Percentiles rank a stretch among this genome's conserved stretches.
These are phyloP conservation scores for Coboldia fuscipes DNA, from an alignment of 1,140 invertebrate species.

Conservation along the genomic window DNA sequence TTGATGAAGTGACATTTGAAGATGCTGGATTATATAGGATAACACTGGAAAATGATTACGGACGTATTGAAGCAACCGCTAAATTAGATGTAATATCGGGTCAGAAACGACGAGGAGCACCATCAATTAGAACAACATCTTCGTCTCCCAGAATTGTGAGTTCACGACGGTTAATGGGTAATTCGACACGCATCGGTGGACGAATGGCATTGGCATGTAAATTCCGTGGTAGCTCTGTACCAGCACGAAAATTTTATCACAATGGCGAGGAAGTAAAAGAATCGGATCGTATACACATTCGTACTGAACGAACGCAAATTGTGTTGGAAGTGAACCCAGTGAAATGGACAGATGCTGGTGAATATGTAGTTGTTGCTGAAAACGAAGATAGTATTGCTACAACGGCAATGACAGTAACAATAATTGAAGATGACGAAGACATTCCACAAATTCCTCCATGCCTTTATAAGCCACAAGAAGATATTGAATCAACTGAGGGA, in stretches of 20 bases:
- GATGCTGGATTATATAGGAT: conserved; percentile 66
- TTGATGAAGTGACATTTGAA: conserved; percentile 47
- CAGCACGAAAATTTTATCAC: conserved; percentile 36
- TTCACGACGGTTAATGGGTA: conserved; percentile 18
- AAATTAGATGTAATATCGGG: conserved; percentile 55
- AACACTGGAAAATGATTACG: conserved; percentile 60
- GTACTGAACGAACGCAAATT: conserved; percentile 10
- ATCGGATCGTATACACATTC: conserved; percentile 13
- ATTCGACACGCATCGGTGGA: conserved; percentile 23
- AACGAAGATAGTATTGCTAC: conserved; percentile 35
- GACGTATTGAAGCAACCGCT: conserved; percentile 56
- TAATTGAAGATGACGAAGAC: conserved; percentile 6
- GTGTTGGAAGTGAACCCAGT: conserved; percentile 28
- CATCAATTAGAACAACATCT: conserved; percentile 22
- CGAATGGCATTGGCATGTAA: conserved; percentile 30
- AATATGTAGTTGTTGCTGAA: conserved; percentile 50
- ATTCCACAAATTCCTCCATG: conserved; percentile 11
- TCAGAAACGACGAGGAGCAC: conserved; percentile 16
- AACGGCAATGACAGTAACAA: conserved; percentile 6
- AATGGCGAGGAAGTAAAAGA: conserved; percentile 23
- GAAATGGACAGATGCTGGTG: conserved; percentile 26
- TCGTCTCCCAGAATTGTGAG: conserved; percentile 15
- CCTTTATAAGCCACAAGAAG: conserved; percentile 5
- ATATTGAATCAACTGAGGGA: conserved; percentile 28
- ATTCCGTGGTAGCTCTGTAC: conserved; percentile 29